Evolutionary conservation across 2,888 invertebrate genomes (phyloP).

Genomic region (Hyles lineata): DNA sequence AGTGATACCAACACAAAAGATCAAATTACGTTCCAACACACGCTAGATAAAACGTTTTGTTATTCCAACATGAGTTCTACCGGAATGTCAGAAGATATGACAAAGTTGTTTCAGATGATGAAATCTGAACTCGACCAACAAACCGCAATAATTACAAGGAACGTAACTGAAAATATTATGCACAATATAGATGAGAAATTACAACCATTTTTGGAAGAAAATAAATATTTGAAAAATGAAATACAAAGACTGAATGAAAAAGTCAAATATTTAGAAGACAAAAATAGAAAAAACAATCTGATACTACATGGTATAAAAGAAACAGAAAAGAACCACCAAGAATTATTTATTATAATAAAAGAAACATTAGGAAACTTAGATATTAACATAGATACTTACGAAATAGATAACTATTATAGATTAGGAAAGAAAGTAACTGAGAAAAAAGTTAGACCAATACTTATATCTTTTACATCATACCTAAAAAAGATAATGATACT

Average conservation of each 20-base stretch:
- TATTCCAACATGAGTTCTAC: slow-evolving; percentile 23
- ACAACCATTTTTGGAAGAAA: slow-evolving; percentile 36
- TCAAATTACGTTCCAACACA: neutral
- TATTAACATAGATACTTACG: neutral
- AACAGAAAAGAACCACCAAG: slow-evolving; percentile 32
- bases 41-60: neutral
- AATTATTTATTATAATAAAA: slow-evolving; percentile 29
- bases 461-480: slow-evolving; percentile 30
- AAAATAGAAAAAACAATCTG: slow-evolving; percentile 34
- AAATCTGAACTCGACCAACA: neutral
- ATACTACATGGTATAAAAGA: slow-evolving; percentile 36
- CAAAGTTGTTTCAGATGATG: slow-evolving; percentile 22
- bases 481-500: slow-evolving; percentile 34
- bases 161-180: slow-evolving; percentile 31
- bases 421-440: slow-evolving; percentile 31
- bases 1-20: neutral
- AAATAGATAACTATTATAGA: slow-evolving; percentile 34
- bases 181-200: slow-evolving; percentile 34
- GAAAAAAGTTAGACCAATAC: slow-evolving; percentile 34
- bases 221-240: slow-evolving; percentile 33
- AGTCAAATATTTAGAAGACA: slow-evolving; percentile 32
- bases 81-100: slow-evolving; percentile 33
- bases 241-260: slow-evolving; percentile 32
- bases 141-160: slow-evolving; percentile 29
- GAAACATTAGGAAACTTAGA: slow-evolving; percentile 19